Percentiles rank a stretch among this genome's conserved stretches.
phyloP scores from a whole-genome alignment of 1,140 invertebrate genomes.

The Limonius californicus region DNA sequence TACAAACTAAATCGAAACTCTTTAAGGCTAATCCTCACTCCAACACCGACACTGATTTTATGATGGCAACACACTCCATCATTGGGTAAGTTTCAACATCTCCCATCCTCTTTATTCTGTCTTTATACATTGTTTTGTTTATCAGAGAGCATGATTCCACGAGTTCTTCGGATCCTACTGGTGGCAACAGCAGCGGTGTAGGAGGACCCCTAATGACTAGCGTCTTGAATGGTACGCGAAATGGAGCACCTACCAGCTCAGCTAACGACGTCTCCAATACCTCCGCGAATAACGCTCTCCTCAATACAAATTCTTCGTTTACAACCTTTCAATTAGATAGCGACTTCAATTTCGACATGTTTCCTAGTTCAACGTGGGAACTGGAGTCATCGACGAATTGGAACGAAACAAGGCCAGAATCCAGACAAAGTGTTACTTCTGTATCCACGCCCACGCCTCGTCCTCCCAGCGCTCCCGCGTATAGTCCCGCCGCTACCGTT shows the following conservation, averaged over 20 bases:
- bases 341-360: conserved; percentile 60
- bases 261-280: conserved; percentile 43
- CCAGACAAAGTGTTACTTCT: conserved; percentile 53
- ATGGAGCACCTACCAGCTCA: conserved; percentile 38
- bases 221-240: conserved; percentile 57
- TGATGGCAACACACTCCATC: conserved; percentile 89
- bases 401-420: conserved; percentile 51
- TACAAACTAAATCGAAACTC: conserved; percentile 84
- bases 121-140: not conserved
- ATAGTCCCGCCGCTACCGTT: conserved; percentile 50
- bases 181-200: conserved; percentile 38
- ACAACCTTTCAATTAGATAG: conserved; percentile 48
- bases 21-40: conserved; percentile 68
- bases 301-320: conserved; percentile 45
- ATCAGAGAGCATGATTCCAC: conserved; percentile 52
- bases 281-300: conserved; percentile 44
- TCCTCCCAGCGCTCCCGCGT: conserved; percentile 49
- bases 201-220: conserved; percentile 64
- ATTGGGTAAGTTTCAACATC: conserved; percentile 54
- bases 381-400: conserved; percentile 45
- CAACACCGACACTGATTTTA: conserved; percentile 73
- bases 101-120: no score
- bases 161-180: conserved; percentile 46
- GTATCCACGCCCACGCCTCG: conserved; percentile 51
- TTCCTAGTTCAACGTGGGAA: conserved; percentile 54